Evolutionary conservation across 2,888 invertebrate genomes (phyloP), one percentile per base, ranked within the genome.

Genomic region (Amphimallon solstitiale): DNA sequence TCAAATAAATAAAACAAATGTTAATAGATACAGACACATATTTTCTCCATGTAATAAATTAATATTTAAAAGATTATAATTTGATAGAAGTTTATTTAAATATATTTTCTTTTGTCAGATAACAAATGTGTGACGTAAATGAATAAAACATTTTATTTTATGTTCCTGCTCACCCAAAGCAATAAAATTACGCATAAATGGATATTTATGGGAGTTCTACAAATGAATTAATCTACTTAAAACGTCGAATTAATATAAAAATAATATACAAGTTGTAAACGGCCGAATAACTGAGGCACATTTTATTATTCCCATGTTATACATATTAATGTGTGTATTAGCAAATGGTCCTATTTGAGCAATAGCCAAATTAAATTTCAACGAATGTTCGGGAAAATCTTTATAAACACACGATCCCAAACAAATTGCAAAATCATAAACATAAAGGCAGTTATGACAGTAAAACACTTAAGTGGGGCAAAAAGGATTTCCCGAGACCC

Each of bases 401-500:
- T 59, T 12, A 38, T 23, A 19, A 15, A 15, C 43, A 21, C 23
- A 15, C 43, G 56, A 43, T 17, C 34, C 43, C 43, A 34, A 43
- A 45, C 56, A 59, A 59, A 59, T 59, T 43, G 56, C 43, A 59
- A 59, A 59, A 59, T 59, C 56, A 43, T 59, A 59, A 59, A 59
- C 45, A 59, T 43, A 59, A 59, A 45, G 56, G 56, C 56, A 59
- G 56, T 59, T 59, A 59, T 59, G 66, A 71, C 68, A 67, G 65
- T 68, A 63, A 71, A 70, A 70, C 70, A 66, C 68, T 71, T 69
- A 69, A 65, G 68, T 63, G 66, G 60, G 67, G 70, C 70, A 70
- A 68, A 69, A 68, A 67, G 69, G 65, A 68, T 71, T 70, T 67
- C 67, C 69, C 66, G 70, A 69, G 70, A 69, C 70, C 65, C 61